These are phyloP conservation scores for Heliangelus exortis DNA, from an alignment of 2,797 vertebrate species.

Conservation along the genomic window DNA sequence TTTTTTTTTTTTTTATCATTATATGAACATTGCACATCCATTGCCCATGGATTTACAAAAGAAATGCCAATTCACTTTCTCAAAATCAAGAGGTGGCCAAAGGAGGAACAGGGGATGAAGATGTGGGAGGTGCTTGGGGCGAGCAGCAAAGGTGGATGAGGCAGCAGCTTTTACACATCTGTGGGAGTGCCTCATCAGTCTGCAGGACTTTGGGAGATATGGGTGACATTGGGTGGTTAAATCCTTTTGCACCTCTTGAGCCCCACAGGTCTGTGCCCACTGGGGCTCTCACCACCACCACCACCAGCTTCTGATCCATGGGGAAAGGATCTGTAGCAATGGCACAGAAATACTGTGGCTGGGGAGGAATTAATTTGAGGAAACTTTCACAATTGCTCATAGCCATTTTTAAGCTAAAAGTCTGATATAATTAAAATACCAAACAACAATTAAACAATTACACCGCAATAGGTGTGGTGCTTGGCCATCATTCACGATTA, in stretches of 20 bases:
- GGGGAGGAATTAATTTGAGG: background rate
- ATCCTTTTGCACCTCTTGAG: background rate
- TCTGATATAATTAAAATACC: background rate
- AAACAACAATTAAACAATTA: too few relatives aligned
- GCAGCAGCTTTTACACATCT: rapidly evolving
- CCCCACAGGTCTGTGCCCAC: rapidly evolving
- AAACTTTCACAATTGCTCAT: background rate
- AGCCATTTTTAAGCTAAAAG: background rate
- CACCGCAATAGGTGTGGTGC: background rate
- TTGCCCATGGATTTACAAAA: conserved; percentile 8
- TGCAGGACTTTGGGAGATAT: background rate
- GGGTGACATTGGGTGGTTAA: too few relatives aligned
- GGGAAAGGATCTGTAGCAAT: background rate
- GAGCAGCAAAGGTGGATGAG: background rate
- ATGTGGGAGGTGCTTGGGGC: background rate
- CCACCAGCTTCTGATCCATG: background rate
- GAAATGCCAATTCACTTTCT: background rate
- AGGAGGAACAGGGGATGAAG: background rate
- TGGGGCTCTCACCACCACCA: background rate
- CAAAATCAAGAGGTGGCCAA: background rate
- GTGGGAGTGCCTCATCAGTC: background rate
- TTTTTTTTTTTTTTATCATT: conserved; percentile 24
- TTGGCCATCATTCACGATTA: background rate
- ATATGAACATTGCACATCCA: conserved; percentile 4
- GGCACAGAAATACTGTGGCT: background rate